phyloP scores from a whole-genome alignment of 2,113 vertebrate species.

The Sisor rabdophorus region DNA sequence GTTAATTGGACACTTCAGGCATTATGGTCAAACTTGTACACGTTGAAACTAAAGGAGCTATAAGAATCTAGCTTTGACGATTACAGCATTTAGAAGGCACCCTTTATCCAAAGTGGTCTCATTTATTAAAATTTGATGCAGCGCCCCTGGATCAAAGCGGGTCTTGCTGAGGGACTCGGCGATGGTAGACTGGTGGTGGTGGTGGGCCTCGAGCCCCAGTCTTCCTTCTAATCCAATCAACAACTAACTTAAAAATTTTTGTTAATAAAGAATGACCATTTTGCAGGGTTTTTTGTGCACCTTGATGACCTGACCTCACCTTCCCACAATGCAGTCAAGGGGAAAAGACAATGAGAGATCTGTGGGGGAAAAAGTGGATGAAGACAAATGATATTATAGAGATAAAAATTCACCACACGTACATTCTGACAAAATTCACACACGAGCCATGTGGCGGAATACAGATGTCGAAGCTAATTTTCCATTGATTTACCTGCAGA shows the following conservation, averaged over 20 bases:
- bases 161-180: too few species aligned
- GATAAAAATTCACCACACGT: constrained; percentile 18
- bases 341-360: constrained; percentile 50
- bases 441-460: background rate
- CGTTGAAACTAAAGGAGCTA: too few species aligned
- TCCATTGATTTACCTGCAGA: constrained; percentile 19
- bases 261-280: constrained; percentile 63
- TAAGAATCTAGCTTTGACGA: too few species aligned
- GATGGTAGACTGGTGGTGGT: too few species aligned
- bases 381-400: constrained; percentile 51
- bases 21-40: background rate
- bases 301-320: constrained; percentile 48
- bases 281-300: constrained; percentile 38
- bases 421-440: constrained; percentile 2
- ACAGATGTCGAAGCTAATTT: background rate
- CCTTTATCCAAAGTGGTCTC: too few species aligned
- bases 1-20: background rate
- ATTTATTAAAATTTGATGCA: too few species aligned
- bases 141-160: too few species aligned
- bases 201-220: too few species aligned
- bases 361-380: constrained; percentile 44
- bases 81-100: too few species aligned
- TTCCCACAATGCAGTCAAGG: constrained; percentile 47
- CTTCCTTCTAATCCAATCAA: constrained; percentile 36
- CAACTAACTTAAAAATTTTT: constrained; percentile 59